Conservation (phyloP, 2,888 invertebrate genomes). For the Ennomos quercinarius region DNA sequence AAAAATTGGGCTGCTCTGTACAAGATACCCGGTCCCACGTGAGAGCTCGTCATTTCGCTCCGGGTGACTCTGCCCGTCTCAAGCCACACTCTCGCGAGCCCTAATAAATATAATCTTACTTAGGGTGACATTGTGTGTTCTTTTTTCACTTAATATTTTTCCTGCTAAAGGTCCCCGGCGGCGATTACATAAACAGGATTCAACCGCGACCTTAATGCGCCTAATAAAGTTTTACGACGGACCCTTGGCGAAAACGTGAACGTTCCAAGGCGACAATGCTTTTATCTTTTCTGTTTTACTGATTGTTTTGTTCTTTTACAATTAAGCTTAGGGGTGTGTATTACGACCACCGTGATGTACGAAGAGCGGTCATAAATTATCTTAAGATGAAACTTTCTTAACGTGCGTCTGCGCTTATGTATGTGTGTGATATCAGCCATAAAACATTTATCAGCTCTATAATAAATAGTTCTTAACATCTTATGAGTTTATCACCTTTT, state of each 20-base stretch:
- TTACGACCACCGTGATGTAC: constrained; percentile 40
- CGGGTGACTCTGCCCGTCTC: constrained; percentile 45
- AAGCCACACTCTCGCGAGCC: constrained; percentile 45
- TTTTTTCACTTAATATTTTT: constrained; percentile 85
- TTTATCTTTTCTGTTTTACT: constrained; percentile 83
- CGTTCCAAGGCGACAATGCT: constrained; percentile 83
- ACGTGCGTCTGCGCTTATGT: constrained; percentile 4
- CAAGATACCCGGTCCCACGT: constrained; percentile 42
- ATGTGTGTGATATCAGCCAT: constrained; percentile 15
- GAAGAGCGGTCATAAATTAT: constrained; percentile 14
- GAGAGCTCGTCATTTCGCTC: constrained; percentile 50
- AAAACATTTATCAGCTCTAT: constrained; percentile 18
- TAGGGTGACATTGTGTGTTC: constrained; percentile 75
- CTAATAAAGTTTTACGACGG: constrained; percentile 85
- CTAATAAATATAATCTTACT: constrained; percentile 74
- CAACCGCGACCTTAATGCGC: constrained; percentile 84
- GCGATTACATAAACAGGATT: constrained; percentile 85
- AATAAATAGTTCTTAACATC: constrained; percentile 24
- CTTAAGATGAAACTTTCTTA: constrained; percentile 17
- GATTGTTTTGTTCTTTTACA: constrained; percentile 76
- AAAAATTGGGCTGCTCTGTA: constrained; percentile 43
- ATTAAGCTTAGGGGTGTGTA: constrained; percentile 62
- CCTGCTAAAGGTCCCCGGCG: constrained; percentile 80
- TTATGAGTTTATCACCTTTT: constrained; percentile 17
- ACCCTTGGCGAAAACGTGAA: constrained; percentile 82